Percentiles rank a stretch among this genome's conserved stretches.
phyloP scores from a whole-genome alignment of 2,113 vertebrate species.

The Bujurquina vittata region DNA sequence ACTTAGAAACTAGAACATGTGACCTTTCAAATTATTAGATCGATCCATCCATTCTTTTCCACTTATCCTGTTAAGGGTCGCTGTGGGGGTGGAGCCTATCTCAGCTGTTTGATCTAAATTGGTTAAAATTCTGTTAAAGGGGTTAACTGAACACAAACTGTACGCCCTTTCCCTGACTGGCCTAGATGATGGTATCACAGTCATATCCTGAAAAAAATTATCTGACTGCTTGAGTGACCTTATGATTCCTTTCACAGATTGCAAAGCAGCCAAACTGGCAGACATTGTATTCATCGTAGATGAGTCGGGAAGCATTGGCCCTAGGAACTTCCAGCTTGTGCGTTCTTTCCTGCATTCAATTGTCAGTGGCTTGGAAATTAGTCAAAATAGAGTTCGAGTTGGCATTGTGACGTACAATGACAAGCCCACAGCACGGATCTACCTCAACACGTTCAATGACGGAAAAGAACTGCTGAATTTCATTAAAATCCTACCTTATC shows the following conservation, averaged over 20 bases:
- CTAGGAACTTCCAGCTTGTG: constrained; percentile 75
- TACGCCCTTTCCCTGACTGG: too few relatives aligned
- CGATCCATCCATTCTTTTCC: too few relatives aligned
- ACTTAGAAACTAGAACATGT: too few relatives aligned
- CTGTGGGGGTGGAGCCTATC: too few relatives aligned
- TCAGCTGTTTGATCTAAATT: too few relatives aligned
- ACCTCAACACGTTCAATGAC: constrained; percentile 76
- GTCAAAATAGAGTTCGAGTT: constrained; percentile 66
- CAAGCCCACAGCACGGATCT: constrained; percentile 68
- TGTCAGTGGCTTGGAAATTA: constrained; percentile 74
- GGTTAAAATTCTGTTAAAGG: too few relatives aligned
- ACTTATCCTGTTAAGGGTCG: too few relatives aligned
- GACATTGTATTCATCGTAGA: constrained; percentile 88
- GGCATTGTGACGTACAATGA: constrained; percentile 82
- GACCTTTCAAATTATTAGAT: too few relatives aligned
- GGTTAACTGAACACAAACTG: too few relatives aligned
- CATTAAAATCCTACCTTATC: constrained; percentile 81
- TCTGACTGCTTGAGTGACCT: not conserved
- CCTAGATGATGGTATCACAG: not conserved
- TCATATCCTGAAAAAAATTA: not conserved
- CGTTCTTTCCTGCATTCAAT: constrained; percentile 81
- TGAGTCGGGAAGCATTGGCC: constrained; percentile 75
- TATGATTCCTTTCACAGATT: constrained; percentile 75
- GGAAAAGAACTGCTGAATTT: constrained; percentile 77
- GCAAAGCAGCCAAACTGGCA: constrained; percentile 73